Conservation (phyloP, 2,113 vertebrate species). For the Sus scrofa region DNA sequence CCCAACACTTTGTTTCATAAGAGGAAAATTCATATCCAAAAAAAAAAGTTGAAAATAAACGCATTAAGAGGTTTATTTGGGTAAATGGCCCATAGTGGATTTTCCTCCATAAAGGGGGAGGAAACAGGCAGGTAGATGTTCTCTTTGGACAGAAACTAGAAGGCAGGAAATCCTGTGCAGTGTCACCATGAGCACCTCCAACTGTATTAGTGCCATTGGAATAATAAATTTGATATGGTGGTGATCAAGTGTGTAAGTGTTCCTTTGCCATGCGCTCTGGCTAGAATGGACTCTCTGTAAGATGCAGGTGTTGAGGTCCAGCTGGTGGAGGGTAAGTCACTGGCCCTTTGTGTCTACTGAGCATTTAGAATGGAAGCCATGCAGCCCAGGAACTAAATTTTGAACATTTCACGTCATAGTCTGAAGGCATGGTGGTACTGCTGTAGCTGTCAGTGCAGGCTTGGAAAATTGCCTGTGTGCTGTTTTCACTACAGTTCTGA, state of each 20-base stretch:
- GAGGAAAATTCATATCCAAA: constrained; percentile 46
- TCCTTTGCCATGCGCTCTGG: background rate
- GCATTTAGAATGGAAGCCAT: accelerated
- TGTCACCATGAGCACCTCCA: constrained; percentile 82
- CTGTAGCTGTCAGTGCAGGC: background rate
- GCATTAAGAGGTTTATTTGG: constrained; percentile 62
- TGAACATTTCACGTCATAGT: background rate
- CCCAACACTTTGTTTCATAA: background rate
- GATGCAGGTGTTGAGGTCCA: background rate
- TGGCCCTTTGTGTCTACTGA: accelerated
- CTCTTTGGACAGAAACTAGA: constrained; percentile 45
- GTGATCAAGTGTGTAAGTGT: background rate
- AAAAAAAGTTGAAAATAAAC: background rate
- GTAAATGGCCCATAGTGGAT: constrained; percentile 18
- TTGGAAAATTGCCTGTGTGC: background rate
- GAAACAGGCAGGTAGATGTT: background rate
- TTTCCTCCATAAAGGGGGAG: background rate
- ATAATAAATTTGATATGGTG: constrained; percentile 87
- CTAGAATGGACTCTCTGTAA: accelerated
- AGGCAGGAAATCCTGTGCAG: constrained; percentile 56
- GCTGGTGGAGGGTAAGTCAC: too few relatives aligned
- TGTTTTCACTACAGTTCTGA: background rate
- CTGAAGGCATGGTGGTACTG: background rate
- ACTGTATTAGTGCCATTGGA: constrained; percentile 88
- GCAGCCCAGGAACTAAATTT: too few relatives aligned